Evolutionary conservation across 2,888 invertebrate genomes (phyloP), one percentile per base, ranked within the genome.

Genomic region (Cistogaster globosa): DNA sequence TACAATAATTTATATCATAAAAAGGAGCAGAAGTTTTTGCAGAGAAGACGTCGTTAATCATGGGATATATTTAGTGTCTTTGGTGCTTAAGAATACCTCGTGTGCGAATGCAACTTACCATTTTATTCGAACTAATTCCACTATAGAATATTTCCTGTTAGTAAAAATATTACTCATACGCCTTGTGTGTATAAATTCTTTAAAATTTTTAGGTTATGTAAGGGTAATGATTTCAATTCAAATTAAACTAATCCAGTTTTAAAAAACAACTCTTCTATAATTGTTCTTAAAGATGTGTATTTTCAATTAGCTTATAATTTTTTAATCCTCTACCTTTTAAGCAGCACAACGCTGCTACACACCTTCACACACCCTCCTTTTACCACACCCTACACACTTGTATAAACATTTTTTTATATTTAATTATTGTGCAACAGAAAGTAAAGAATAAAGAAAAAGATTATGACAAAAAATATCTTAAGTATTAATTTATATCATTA

Each of bases 401-500:
- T 80, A 18, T 51, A 14, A 22, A 58, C 11, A 58, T 20, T 42
- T 45, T 51, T 65, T n/a, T 38, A 57, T 57, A 68, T 62, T 45
- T 60, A 67, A 80, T 80, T 74, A 55, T 42, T 78, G 67, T 74
- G 48, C 57, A 71, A 48, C 22, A 58, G 8, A 53, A 22, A 55
- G 45, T n/a, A 45, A 55, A 36, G n/a, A 38, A 51, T n/a, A 45
- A 14, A 78, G 53, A 58, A 16, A 16, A 58, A 32, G 32, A 32
- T 32, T 32, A 32, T 32, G 8, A 32, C 32, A 32, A 12, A 20
- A n/a, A 58, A 74, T 63, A 38, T 32, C 65, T 75, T 12, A 82
- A 71, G 85, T 82, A 82, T 75, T 82, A 85, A 82, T 79, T 85
- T 85, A 79, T 85, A 79, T 82, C 78, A 76, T 82, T 74, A 74